Conservation (phyloP, 30 jellyfish, hydroid and myxozoan species). For the Rhopilema esculentum region DNA sequence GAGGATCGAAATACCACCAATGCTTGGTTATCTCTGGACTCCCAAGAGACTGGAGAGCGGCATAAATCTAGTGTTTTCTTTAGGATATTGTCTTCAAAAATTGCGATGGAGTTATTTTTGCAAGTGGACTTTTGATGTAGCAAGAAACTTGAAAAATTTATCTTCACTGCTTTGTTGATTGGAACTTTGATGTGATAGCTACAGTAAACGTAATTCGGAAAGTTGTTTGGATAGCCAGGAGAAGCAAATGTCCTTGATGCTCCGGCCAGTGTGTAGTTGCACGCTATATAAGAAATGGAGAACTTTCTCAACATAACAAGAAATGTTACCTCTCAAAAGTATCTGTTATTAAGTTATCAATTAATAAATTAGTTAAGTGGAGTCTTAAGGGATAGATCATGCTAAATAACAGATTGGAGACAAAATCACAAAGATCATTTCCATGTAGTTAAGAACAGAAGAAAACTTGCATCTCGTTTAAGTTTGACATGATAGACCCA, state of each 20-base stretch:
- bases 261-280: background rate
- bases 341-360: too few relatives aligned
- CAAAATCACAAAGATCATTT: too few relatives aligned
- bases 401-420: too few relatives aligned
- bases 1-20: background rate
- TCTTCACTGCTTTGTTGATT: background rate
- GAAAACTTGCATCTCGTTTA: too few relatives aligned
- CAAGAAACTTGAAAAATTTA: background rate
- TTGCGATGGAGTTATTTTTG: background rate
- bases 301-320: too few relatives aligned
- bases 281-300: background rate
- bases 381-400: too few relatives aligned
- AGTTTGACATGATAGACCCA: too few relatives aligned
- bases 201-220: slow-evolving; percentile 6
- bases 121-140: background rate
- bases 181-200: slow-evolving; percentile 6
- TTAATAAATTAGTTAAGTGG: too few relatives aligned
- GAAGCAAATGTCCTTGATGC: slow-evolving; percentile 18
- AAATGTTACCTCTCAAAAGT: too few relatives aligned
- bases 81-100: background rate
- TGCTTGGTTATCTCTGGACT: background rate
- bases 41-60: background rate
- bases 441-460: too few relatives aligned
- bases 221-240: slow-evolving; percentile 45
- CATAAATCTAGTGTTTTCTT: background rate